phyloP scores from a whole-genome alignment of 2,113 vertebrate species.

The Marcusenius ussheri region DNA sequence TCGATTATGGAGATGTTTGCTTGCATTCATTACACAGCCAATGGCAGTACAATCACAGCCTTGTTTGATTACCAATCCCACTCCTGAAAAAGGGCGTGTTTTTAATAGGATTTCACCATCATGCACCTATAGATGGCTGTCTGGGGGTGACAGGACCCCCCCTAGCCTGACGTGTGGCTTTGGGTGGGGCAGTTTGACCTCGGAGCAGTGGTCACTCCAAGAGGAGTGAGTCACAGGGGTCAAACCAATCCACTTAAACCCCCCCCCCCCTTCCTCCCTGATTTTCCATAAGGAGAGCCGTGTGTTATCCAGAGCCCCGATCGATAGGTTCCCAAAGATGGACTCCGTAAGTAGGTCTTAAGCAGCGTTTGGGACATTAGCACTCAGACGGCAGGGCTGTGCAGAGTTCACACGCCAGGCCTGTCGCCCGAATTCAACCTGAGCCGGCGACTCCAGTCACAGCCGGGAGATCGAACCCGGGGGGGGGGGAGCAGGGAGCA shows the following conservation, averaged over 20 bases:
- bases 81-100: conserved; percentile 21
- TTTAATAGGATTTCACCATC: conserved; percentile 40
- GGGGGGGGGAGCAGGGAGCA: neutral
- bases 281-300: conserved; percentile 37
- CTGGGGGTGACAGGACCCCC: conserved; percentile 77
- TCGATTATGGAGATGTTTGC: conserved; percentile 54
- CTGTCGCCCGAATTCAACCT: conserved; percentile 33
- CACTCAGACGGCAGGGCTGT: conserved; percentile 38
- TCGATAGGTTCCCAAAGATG: conserved; percentile 52
- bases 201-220: conserved; percentile 64
- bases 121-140: conserved; percentile 33
- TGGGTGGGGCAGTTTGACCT: conserved; percentile 65
- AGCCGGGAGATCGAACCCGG: neutral
- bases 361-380: conserved; percentile 59
- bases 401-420: conserved; percentile 49
- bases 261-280: conserved; percentile 14
- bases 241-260: conserved; percentile 56
- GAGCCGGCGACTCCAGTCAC: conserved; percentile 27
- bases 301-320: conserved; percentile 42
- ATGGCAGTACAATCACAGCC: conserved; percentile 49
- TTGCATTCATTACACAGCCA: conserved; percentile 49
- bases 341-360: conserved; percentile 62
- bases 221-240: conserved; percentile 62
- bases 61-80: conserved; percentile 47
- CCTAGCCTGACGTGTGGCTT: conserved; percentile 69